These are phyloP conservation scores for Agrypnia vestita DNA, from an alignment of 1,140 invertebrate species.

Conservation along the genomic window DNA sequence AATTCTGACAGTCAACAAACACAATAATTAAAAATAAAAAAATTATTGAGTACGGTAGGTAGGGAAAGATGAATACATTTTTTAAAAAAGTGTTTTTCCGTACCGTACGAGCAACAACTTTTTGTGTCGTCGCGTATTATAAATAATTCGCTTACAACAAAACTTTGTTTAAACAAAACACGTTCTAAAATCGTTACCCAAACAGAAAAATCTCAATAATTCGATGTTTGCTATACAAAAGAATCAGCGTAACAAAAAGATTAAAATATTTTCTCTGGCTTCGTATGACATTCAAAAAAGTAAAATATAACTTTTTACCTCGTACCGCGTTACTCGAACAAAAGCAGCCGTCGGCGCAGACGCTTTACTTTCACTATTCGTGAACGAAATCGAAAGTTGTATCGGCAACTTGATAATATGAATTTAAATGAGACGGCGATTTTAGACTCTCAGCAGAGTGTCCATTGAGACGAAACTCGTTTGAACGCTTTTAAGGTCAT, in stretches of 20 bases:
- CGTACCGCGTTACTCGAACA: background rate
- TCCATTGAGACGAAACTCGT: background rate
- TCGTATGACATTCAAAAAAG: too few relatives aligned
- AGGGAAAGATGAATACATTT: too few relatives aligned
- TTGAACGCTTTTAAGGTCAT: slow-evolving; percentile 41
- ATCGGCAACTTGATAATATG: slow-evolving; percentile 36
- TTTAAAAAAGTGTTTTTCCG: too few relatives aligned
- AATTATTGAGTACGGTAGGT: too few relatives aligned
- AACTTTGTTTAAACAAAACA: too few relatives aligned
- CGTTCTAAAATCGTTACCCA: too few relatives aligned
- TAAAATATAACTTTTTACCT: background rate
- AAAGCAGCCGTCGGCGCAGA: background rate
- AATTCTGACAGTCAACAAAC: too few relatives aligned
- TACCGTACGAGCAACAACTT: too few relatives aligned
- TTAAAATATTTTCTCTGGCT: background rate
- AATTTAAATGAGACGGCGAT: slow-evolving; percentile 14
- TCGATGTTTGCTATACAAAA: background rate
- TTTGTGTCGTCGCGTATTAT: too few relatives aligned
- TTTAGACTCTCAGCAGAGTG: slow-evolving; percentile 9
- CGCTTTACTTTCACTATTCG: slow-evolving; percentile 44
- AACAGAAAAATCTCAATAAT: too few relatives aligned
- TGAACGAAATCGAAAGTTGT: slow-evolving; percentile 54
- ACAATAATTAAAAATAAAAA: too few relatives aligned
- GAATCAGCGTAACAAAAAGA: background rate
- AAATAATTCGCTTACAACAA: too few relatives aligned